A percentile compares a stretch with the other conserved stretches of the same genome.
phyloP scores from a whole-genome alignment of 1,140 invertebrate genomes.

The Nasonia giraulti region DNA sequence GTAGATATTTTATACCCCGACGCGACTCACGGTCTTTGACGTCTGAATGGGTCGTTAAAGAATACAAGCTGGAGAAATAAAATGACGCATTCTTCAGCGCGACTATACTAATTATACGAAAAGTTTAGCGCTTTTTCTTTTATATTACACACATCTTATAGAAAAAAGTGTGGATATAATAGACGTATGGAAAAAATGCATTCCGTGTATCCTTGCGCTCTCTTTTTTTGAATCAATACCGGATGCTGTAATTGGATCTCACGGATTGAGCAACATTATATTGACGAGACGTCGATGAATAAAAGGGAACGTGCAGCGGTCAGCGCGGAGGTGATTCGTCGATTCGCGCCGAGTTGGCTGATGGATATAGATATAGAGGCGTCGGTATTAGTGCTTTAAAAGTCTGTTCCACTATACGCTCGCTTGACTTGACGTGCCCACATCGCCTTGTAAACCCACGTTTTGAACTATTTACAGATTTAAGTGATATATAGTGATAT shows the following conservation, averaged over 20 bases:
- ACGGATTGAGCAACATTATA: neutral
- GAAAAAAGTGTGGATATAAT: too few species aligned
- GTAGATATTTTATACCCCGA: neutral
- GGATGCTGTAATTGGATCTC: conserved; percentile 15
- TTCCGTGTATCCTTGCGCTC: neutral
- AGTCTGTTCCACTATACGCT: neutral
- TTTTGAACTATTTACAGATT: neutral
- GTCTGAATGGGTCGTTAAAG: neutral
- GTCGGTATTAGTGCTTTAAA: neutral
- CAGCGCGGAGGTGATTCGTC: neutral
- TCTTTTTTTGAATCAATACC: neutral
- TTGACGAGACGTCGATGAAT: neutral
- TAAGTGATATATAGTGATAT: too few species aligned
- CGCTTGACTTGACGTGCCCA: neutral
- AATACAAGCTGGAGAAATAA: neutral
- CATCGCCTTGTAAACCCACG: neutral
- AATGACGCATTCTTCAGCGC: neutral
- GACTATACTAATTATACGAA: neutral
- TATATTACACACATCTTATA: too few species aligned
- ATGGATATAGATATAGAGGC: neutral
- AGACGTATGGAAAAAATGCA: neutral
- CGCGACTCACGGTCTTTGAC: neutral
- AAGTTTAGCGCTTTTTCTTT: too few species aligned
- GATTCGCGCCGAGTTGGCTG: neutral
- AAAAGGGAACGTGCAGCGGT: neutral